Evolutionary conservation across 2,113 vertebrate genomes (phyloP).

Genomic region (Tetraodon nigroviridis): DNA sequence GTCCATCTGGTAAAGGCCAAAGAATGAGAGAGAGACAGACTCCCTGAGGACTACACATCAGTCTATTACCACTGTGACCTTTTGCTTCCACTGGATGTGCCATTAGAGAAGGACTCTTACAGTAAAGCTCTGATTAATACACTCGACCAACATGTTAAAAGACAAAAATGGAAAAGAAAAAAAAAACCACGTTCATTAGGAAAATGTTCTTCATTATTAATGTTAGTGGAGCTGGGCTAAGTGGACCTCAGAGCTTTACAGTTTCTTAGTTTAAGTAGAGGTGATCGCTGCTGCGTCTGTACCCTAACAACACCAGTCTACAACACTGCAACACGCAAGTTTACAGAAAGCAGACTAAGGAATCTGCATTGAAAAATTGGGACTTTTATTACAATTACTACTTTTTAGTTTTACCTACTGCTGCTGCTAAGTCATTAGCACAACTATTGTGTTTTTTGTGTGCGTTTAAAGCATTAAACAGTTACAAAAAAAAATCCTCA

Average conservation of each 20-base stretch:
- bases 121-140: slow-evolving; percentile 74
- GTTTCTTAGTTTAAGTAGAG: slow-evolving; percentile 62
- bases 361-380: slow-evolving; percentile 21
- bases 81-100: slow-evolving; percentile 94
- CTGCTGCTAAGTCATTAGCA: slow-evolving; percentile 1
- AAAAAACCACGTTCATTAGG: slow-evolving; percentile 73
- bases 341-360: slow-evolving; percentile 39
- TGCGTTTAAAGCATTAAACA: slow-evolving; percentile 4
- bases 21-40: slow-evolving; percentile 55
- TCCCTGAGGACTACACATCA: slow-evolving; percentile 93
- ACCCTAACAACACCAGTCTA: slow-evolving; percentile 40
- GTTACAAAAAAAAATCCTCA: not conserved
- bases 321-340: slow-evolving; percentile 32
- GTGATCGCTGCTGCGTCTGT: slow-evolving; percentile 55
- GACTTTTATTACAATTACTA: slow-evolving; percentile 28
- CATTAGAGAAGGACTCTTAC: slow-evolving; percentile 86
- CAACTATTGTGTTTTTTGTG: not conserved
- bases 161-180: slow-evolving; percentile 63
- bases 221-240: slow-evolving; percentile 61
- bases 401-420: slow-evolving; percentile 1
- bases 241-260: slow-evolving; percentile 61
- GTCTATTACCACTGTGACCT: slow-evolving; percentile 96
- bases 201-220: slow-evolving; percentile 77
- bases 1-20: slow-evolving; percentile 51
- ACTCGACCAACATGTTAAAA: slow-evolving; percentile 67